phyloP scores from a whole-genome alignment of 2,797 vertebrate genomes.

The Dendrocincla tyrannina region DNA sequence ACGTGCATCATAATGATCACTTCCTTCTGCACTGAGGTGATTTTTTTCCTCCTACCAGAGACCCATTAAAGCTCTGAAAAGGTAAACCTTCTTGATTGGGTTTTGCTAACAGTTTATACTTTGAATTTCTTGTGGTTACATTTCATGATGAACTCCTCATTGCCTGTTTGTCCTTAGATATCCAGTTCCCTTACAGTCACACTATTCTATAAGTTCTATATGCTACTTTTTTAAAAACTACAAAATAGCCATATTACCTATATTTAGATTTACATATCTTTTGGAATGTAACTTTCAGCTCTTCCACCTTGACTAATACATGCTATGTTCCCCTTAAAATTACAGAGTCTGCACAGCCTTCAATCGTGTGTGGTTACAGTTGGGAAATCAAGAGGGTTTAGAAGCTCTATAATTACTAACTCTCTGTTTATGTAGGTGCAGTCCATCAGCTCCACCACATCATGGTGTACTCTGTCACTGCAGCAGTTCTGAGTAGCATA shows the following conservation, averaged over 20 bases:
- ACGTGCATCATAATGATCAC: neutral
- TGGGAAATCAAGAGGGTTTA: constrained; percentile 1
- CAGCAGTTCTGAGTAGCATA: neutral
- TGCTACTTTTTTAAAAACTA: neutral
- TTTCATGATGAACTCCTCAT: neutral
- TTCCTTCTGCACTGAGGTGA: neutral
- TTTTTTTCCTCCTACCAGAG: neutral
- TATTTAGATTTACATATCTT: neutral
- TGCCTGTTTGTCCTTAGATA: neutral
- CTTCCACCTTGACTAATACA: neutral
- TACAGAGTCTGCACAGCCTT: neutral
- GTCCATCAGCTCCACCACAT: constrained; percentile 22
- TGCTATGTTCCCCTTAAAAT: constrained; percentile 12
- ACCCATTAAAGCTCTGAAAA: neutral
- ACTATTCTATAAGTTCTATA: neutral
- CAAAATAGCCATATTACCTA: neutral
- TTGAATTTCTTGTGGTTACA: neutral
- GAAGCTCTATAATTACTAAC: constrained; percentile 28
- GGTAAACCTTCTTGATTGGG: neutral
- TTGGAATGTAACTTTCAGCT: neutral
- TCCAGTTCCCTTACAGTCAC: neutral
- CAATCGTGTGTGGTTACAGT: neutral
- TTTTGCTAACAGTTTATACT: neutral
- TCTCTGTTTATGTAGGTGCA: constrained; percentile 55
- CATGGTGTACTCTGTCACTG: constrained; percentile 39